Conservation (phyloP, 2,113 vertebrate genomes). For the Potamarius usumacintae region DNA sequence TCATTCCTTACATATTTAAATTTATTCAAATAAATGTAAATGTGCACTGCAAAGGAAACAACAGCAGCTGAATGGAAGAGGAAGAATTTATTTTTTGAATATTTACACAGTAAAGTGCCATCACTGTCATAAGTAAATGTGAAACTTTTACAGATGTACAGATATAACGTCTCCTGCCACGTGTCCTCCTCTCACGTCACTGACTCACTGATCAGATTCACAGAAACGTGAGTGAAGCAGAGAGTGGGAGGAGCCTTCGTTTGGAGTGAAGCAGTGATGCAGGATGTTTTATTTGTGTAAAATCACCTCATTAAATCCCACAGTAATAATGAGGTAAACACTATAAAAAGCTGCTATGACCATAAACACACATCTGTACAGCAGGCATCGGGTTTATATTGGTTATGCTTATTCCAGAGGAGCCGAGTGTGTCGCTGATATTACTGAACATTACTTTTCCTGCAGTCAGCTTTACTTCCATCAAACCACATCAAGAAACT, state of each 20-base stretch:
- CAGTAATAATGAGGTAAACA: neutral
- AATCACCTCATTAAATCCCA: neutral
- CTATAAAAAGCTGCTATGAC: neutral
- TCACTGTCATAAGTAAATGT: neutral
- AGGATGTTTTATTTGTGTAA: neutral
- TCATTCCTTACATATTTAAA: constrained; percentile 1
- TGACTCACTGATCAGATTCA: neutral
- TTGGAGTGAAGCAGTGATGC: neutral
- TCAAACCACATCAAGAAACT: too few relatives aligned
- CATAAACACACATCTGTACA: neutral
- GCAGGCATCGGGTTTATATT: neutral
- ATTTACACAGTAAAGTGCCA: neutral
- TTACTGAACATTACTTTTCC: too few relatives aligned
- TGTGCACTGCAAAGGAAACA: neutral
- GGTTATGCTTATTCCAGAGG: too few relatives aligned
- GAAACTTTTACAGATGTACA: neutral
- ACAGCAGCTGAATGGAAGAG: constrained; percentile 21
- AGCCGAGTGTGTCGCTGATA: too few relatives aligned
- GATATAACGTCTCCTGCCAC: neutral
- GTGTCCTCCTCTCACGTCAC: neutral
- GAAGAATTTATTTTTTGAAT: neutral
- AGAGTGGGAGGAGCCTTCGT: neutral
- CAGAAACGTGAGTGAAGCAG: neutral
- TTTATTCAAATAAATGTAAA: neutral
- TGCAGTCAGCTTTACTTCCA: too few relatives aligned